These are phyloP conservation scores for Darevskia mixta DNA, from an alignment of 2,797 vertebrate genomes.

Conservation along the genomic window DNA sequence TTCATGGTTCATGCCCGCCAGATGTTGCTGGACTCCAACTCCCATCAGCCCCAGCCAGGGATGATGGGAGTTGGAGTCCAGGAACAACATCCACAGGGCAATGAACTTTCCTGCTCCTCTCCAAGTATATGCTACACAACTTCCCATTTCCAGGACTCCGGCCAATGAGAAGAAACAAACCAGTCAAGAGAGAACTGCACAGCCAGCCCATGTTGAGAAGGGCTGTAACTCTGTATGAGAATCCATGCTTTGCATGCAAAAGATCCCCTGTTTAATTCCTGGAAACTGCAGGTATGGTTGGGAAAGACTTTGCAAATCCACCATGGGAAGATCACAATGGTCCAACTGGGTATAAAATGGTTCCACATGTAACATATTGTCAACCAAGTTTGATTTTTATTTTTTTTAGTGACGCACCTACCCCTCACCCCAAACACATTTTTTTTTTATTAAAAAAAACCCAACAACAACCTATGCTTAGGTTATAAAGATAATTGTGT, in stretches of 20 bases:
- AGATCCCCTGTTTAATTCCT: no score
- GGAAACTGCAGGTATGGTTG: no score
- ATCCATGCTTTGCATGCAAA: no score
- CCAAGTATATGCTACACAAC: not conserved
- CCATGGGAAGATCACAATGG: not conserved
- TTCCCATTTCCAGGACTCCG: not conserved
- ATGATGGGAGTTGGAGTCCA: not conserved
- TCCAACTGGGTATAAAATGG: constrained; percentile 48
- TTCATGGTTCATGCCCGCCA: no score
- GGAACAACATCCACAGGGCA: not conserved
- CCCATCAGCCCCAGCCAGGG: not conserved
- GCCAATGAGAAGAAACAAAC: constrained; percentile 19
- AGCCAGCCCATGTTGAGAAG: not conserved
- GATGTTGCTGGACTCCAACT: not conserved
- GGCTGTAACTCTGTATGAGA: no score
- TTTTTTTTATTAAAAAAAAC: no score
- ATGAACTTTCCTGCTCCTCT: not conserved
- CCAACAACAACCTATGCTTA: not conserved
- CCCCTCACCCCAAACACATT: no score
- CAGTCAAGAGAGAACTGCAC: constrained; percentile 36
- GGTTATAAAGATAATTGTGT: constrained; percentile 74
- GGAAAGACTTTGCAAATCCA: not conserved
- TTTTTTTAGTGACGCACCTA: not conserved
- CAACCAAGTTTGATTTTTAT: not conserved
- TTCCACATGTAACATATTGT: constrained; percentile 57